Base-by-base conservation (phyloP, 1,140 invertebrate species). In the Trialeurodes vaporariorum region DNA sequence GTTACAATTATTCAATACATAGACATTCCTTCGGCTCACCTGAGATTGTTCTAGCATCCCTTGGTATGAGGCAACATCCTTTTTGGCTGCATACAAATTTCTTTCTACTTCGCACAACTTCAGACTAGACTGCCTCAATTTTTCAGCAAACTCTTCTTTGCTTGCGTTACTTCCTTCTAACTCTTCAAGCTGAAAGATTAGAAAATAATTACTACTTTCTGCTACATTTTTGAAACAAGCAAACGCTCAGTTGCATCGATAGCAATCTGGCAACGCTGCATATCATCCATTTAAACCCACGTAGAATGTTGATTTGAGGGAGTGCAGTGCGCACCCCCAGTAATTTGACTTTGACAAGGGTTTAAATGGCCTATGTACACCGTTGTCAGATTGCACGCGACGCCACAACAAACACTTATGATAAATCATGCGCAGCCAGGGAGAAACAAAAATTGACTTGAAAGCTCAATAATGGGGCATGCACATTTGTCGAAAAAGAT, bases 1-100 rank as follows among this genome's bases (percentile, higher is more conserved):
- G n/a, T n/a, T n/a, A n/a, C n/a, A n/a, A n/a, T n/a, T n/a, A n/a
- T n/a, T n/a, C n/a, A n/a, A n/a, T n/a, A n/a, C n/a, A n/a, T n/a
- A n/a, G n/a, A n/a, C n/a, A n/a, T n/a, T n/a, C n/a, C n/a, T n/a
- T n/a, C n/a, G 27, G n/a, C 40, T 72, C 61, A 77, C 76, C 72
- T 78, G 87, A 0, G 87, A 87, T 73, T 91, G 88, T 70, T 87
- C 82, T 65, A 92, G 74, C 86, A 90, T 89, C 71, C 89, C 87
- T 73, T 90, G 87, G 71, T 88, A 86, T 22, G 85, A 83, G 25
- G 83, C 76, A 1, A 88, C 81, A 77, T 92, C 89, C 75, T 90
- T 87, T 69, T 84, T 85, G 9, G 85, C 81, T 21, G 83, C 76
- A 58, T 82, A 81, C 27, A 92, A 76, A 63, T 83, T 81, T 66